Evolutionary conservation across 1,140 invertebrate species (phyloP).

Genomic region (Zaprionus inermis): DNA sequence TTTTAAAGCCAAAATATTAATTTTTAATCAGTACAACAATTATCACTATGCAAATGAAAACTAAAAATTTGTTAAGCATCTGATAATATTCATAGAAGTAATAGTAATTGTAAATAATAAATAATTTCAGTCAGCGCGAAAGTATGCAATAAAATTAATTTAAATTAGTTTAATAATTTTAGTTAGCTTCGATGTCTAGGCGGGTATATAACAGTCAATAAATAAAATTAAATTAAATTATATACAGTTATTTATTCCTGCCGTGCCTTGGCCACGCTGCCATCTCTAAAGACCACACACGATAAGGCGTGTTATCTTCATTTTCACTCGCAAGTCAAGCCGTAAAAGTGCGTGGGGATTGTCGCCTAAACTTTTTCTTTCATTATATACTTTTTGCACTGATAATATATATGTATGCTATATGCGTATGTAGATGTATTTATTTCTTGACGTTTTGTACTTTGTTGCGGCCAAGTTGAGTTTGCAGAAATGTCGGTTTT

Average conservation of each 20-base stretch:
- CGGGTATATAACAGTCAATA: too few relatives aligned
- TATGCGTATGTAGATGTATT: slow-evolving; percentile 9
- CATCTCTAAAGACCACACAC: slow-evolving; percentile 4
- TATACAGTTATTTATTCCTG: neutral
- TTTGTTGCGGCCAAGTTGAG: slow-evolving; percentile 36
- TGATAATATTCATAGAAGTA: neutral
- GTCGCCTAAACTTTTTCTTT: slow-evolving; percentile 75
- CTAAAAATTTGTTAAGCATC: too few relatives aligned
- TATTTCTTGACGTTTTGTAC: slow-evolving; percentile 35
- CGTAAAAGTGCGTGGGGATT: slow-evolving; percentile 76
- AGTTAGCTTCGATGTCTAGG: too few relatives aligned
- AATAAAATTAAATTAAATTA: too few relatives aligned
- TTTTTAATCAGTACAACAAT: too few relatives aligned
- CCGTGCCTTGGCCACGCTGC: neutral
- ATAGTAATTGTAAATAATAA: too few relatives aligned
- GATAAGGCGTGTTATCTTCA: slow-evolving; percentile 55
- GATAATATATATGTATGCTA: slow-evolving; percentile 60
- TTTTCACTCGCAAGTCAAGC: slow-evolving; percentile 61
- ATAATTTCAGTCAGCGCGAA: too few relatives aligned
- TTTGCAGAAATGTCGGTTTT: slow-evolving; percentile 6
- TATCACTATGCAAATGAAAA: too few relatives aligned
- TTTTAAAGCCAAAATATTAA: too few relatives aligned
- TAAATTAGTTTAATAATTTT: too few relatives aligned
- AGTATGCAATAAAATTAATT: too few relatives aligned
- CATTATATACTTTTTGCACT: slow-evolving; percentile 50